These are phyloP conservation scores for Hemiscyllium ocellatum DNA, from an alignment of 2,113 vertebrate species.

Conservation along the genomic window DNA sequence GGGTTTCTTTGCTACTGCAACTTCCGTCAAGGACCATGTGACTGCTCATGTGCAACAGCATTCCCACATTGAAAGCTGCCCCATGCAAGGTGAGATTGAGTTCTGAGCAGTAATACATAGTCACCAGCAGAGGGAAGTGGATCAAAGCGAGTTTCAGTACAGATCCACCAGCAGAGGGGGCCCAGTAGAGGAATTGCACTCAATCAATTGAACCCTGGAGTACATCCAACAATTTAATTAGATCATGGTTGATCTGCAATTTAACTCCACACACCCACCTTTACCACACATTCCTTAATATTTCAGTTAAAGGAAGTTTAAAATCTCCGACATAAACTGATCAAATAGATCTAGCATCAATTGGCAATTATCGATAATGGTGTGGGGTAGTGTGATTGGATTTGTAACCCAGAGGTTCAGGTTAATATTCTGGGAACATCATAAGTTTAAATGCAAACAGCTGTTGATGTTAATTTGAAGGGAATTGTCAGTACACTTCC, in stretches of 20 bases:
- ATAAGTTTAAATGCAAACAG: not conserved
- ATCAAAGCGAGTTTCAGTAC: too few species aligned
- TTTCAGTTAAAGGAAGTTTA: not conserved
- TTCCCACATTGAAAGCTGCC: too few species aligned
- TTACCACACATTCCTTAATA: not conserved
- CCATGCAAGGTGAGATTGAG: too few species aligned
- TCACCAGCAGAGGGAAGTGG: not conserved
- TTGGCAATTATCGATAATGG: not conserved
- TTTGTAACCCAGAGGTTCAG: not conserved
- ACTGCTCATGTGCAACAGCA: too few species aligned
- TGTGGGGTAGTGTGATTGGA: not conserved
- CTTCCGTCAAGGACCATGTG: too few species aligned
- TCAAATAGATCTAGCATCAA: not conserved
- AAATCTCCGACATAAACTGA: not conserved
- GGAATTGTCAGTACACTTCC: too few species aligned
- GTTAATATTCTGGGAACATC: not conserved
- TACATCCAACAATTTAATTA: not conserved
- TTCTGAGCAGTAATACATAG: not conserved
- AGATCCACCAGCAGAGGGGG: not conserved
- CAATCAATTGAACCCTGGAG: not conserved
- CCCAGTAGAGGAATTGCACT: not conserved
- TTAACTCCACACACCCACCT: not conserved
- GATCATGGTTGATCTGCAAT: not conserved
- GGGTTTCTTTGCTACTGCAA: too few species aligned
- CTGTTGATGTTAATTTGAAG: not conserved